phyloP scores from a whole-genome alignment of 2,797 vertebrate species.

The Fistularia tabacaria region DNA sequence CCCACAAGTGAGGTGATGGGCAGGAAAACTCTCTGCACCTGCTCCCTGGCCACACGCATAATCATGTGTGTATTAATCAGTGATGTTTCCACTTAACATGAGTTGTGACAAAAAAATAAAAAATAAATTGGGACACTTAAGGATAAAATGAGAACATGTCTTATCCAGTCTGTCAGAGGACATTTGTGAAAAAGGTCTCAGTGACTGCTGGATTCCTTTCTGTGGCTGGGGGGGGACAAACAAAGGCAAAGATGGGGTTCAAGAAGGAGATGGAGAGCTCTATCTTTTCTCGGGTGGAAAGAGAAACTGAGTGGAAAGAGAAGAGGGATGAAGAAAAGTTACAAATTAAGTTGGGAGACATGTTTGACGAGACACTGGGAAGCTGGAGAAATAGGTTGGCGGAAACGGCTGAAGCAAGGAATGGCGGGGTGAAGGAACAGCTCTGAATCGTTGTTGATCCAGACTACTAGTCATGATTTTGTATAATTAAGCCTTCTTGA shows the following conservation, averaged over 20 bases:
- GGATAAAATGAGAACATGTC: constrained; percentile 59
- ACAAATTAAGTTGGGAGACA: constrained; percentile 23
- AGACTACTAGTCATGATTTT: constrained; percentile 36
- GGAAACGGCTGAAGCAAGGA: constrained; percentile 26
- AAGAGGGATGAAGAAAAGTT: constrained; percentile 42
- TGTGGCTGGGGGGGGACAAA: constrained; percentile 31
- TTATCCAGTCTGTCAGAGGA: constrained; percentile 52
- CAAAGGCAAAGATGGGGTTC: constrained; percentile 15
- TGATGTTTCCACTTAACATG: no score
- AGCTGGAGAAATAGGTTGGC: constrained; percentile 18
- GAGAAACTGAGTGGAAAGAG: constrained; percentile 27
- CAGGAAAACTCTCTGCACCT: constrained; percentile 67
- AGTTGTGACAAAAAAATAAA: constrained; percentile 69
- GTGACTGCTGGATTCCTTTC: constrained; percentile 39
- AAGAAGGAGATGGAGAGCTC: constrained; percentile 25
- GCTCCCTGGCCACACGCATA: constrained; percentile 52
- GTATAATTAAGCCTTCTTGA: constrained; percentile 42
- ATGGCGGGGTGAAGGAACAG: constrained; percentile 24
- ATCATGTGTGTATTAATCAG: constrained; percentile 69
- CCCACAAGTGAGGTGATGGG: constrained; percentile 57
- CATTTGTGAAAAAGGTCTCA: constrained; percentile 57
- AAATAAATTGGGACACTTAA: constrained; percentile 52
- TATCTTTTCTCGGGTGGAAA: constrained; percentile 34
- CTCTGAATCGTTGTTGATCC: constrained; percentile 25
- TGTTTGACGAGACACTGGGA: constrained; percentile 24